These are phyloP conservation scores for Apodemia zela DNA, from an alignment of 2,888 invertebrate genomes.

Conservation along the genomic window DNA sequence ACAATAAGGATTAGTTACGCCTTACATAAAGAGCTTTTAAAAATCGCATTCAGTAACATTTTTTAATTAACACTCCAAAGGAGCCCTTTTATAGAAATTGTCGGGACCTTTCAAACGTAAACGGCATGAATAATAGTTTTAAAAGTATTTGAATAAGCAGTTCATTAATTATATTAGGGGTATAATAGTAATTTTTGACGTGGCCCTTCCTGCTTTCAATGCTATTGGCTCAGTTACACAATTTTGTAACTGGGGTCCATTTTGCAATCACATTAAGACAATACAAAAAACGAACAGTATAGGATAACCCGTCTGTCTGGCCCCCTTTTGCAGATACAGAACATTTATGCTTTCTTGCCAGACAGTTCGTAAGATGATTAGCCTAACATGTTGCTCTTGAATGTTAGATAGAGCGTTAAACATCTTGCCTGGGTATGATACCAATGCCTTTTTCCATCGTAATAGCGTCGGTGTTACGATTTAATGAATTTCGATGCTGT, in stretches of 20 bases:
- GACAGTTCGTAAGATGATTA: too few relatives aligned
- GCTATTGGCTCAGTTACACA: slow-evolving; percentile 63
- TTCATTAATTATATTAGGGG: slow-evolving; percentile 74
- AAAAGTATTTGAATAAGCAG: slow-evolving; percentile 79
- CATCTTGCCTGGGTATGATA: too few relatives aligned
- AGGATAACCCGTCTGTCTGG: not conserved
- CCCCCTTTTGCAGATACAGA: not conserved
- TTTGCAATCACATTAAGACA: slow-evolving; percentile 32
- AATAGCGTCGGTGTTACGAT: too few relatives aligned
- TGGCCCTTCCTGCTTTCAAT: slow-evolving; percentile 76
- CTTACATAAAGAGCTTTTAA: slow-evolving; percentile 51
- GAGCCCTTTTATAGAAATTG: slow-evolving; percentile 67
- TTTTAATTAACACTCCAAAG: slow-evolving; percentile 69
- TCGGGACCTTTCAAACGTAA: slow-evolving; percentile 76
- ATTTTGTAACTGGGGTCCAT: slow-evolving; percentile 48
- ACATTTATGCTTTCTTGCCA: slow-evolving; percentile 1
- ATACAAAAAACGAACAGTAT: slow-evolving; percentile 16
- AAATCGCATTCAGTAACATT: slow-evolving; percentile 61
- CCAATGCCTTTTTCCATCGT: too few relatives aligned
- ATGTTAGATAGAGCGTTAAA: too few relatives aligned
- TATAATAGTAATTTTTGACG: slow-evolving; percentile 78
- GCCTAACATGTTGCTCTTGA: too few relatives aligned
- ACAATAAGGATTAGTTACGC: slow-evolving; percentile 34
- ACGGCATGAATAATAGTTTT: slow-evolving; percentile 80
- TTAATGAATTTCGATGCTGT: too few relatives aligned